Evolutionary conservation across 2,113 vertebrate species (phyloP).

Genomic region (Narcine bancroftii): DNA sequence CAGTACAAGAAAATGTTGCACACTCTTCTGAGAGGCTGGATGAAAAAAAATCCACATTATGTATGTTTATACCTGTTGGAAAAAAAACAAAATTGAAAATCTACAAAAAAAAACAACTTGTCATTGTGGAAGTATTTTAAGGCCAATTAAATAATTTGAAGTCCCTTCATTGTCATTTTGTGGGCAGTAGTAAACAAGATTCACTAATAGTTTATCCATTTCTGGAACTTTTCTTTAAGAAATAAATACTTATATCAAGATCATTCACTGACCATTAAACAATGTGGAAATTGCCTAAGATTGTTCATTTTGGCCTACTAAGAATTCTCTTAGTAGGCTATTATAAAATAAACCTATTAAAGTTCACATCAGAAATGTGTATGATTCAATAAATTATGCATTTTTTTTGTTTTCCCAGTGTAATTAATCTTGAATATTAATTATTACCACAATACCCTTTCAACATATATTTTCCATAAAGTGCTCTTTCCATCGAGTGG

Average conservation of each 20-base stretch:
- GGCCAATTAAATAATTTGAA: not conserved
- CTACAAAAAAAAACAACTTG: not conserved
- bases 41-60: not conserved
- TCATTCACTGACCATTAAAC: not conserved
- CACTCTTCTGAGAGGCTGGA: too few species aligned
- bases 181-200: not conserved
- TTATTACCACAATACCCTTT: not conserved
- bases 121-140: not conserved
- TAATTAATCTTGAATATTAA: not conserved
- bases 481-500: too few species aligned
- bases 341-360: not conserved
- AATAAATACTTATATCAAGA: not conserved
- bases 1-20: not conserved
- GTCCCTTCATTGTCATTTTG: not conserved
- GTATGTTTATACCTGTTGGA: not conserved
- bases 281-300: not conserved
- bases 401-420: not conserved
- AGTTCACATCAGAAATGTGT: not conserved
- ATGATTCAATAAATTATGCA: not conserved
- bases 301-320: too few species aligned
- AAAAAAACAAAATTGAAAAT: not conserved
- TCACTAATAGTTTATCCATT: not conserved
- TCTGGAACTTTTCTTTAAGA: not conserved
- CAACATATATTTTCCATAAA: not conserved
- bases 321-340: not conserved